Percentiles rank a stretch among this genome's conserved stretches.
phyloP scores from a whole-genome alignment of 2,797 vertebrate genomes.

The Eutrigla gurnardus region DNA sequence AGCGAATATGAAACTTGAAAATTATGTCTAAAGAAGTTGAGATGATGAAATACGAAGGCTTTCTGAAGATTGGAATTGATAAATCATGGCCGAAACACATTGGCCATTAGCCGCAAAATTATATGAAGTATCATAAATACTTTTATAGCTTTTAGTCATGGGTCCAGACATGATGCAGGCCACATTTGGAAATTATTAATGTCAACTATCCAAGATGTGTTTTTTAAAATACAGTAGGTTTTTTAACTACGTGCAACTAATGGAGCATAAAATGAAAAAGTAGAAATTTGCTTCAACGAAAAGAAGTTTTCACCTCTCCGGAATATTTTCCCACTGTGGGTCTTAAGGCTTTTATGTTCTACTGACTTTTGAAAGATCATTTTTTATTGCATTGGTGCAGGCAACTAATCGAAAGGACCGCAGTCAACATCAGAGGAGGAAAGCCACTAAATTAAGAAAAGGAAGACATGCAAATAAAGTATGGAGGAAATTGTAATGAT shows the following conservation, averaged over 20 bases:
- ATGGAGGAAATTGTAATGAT: neutral
- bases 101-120: constrained; percentile 36
- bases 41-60: constrained; percentile 26
- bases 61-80: constrained; percentile 37
- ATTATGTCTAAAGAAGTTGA: constrained; percentile 11
- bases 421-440: neutral
- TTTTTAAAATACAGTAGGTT: constrained; percentile 40
- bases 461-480: neutral
- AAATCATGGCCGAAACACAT: constrained; percentile 41
- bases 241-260: neutral
- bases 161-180: constrained; percentile 36
- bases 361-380: neutral
- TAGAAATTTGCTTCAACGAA: neutral
- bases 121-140: constrained; percentile 48
- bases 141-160: constrained; percentile 30
- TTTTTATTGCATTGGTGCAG: neutral
- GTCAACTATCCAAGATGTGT: constrained; percentile 36
- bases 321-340: neutral
- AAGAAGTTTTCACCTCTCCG: neutral
- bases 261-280: neutral
- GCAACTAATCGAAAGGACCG: neutral
- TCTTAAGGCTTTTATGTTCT: neutral
- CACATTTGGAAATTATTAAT: constrained; percentile 63
- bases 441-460: neutral
- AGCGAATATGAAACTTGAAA: constrained; percentile 12